Evolutionary conservation across 2,797 vertebrate species (phyloP), one percentile per base, ranked within the genome.

Genomic region (Smutsia temminckii): DNA sequence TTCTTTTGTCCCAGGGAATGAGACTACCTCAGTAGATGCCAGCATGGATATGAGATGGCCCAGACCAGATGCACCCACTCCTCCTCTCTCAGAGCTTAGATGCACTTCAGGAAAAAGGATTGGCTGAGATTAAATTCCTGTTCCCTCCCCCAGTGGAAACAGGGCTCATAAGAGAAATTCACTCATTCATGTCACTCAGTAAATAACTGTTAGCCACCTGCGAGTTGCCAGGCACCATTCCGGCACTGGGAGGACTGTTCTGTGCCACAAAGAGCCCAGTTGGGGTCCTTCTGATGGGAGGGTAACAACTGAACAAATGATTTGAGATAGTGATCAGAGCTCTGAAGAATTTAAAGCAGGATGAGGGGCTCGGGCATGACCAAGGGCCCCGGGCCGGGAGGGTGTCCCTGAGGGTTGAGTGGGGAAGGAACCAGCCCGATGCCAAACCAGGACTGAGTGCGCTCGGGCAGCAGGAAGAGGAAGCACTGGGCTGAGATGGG

Each of bases 381-480:
- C 0, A 4, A 61, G 14, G 61, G 61, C 25, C 61, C 17, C 0
- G 0, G 21, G 3, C 11, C 2, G 6, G 21, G 20, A 8, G 49
- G 7, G 2, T 59, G 3, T 49, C 57, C 72, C 66, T 9, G 18
- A 55, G 9, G 57, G 27, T 9, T n/a, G 3, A 34, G 10, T 6
- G 72, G 21, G 13, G 40, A 59, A 75, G 9, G 32, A 21, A 69
- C 1, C 10, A 78, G 29, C 12, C 34, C 14, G 6, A 0, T 78
- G 81, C 34, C 11, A 55, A 42, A 92, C 57, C 61, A 13, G 59
- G 64, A 20, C 10, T 18, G 34, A 57, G 51, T 7, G 20, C 25
- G 18, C 23, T 46, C 0, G 0, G 34, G 32, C n/a, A 2, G 46
- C 2, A 3, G 49, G 32, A 5, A 63, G 51, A 27, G 77, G 63